A percentile compares a stretch with the other conserved stretches of the same genome.
Conservation (phyloP, 1,140 invertebrate genomes). For the Drosophila funebris region DNA sequence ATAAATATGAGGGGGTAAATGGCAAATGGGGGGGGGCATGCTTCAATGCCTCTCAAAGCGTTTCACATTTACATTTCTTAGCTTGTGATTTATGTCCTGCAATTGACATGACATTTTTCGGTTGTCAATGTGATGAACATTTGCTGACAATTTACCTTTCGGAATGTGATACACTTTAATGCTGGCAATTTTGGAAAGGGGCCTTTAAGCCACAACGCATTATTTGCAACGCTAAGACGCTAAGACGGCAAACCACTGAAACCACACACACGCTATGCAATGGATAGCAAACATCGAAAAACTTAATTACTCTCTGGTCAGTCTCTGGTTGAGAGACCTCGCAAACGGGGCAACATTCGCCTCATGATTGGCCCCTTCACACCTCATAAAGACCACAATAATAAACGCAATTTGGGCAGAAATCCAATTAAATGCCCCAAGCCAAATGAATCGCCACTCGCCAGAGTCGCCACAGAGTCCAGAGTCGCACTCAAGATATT, state of each 20-base stretch:
- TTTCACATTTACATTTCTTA: conserved; percentile 65
- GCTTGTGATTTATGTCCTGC: conserved; percentile 69
- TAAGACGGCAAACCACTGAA: conserved; percentile 56
- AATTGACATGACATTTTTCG: conserved; percentile 73
- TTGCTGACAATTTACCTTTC: conserved; percentile 37
- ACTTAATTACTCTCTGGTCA: conserved; percentile 76
- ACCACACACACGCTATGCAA: conserved; percentile 12
- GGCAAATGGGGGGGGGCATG: conserved; percentile 35
- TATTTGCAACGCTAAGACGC: conserved; percentile 23
- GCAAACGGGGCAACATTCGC: conserved; percentile 3
- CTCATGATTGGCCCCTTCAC: conserved; percentile 70
- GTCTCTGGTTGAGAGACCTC: conserved; percentile 37
- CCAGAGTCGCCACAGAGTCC: conserved; percentile 2
- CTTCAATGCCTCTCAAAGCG: conserved; percentile 26
- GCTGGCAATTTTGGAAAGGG: conserved; percentile 2
- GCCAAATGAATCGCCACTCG: conserved; percentile 46
- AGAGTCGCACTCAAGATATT: conserved; percentile 12
- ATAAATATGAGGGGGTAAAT: conserved; percentile 26
- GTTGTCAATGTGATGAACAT: conserved; percentile 54
- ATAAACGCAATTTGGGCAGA: conserved; percentile 80
- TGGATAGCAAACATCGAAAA: conserved; percentile 43
- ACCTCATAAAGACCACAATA: conserved; percentile 78
- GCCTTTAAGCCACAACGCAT: conserved; percentile 53
- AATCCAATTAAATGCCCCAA: conserved; percentile 74
- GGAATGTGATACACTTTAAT: conserved; percentile 23